Evolutionary conservation across 1,140 invertebrate genomes (phyloP), one percentile per base, ranked within the genome.

Genomic region (Orchesella cincta): DNA sequence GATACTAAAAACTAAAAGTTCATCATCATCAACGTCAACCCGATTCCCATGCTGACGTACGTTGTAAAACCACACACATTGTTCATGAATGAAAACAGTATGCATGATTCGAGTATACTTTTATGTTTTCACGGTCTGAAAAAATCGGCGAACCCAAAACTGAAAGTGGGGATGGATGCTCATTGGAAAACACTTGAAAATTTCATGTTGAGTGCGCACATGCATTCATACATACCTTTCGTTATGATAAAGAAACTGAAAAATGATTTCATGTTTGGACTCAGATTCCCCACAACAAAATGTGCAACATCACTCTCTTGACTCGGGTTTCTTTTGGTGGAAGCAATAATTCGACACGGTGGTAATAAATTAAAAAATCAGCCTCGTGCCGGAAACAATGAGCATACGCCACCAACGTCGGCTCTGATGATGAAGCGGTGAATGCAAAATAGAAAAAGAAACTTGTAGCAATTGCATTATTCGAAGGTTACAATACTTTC

Each of bases 291-390:
- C 76, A 70, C 74, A 79, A 79, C 23, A 51, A 73, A 79, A 75
- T 33, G 70, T 79, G 78, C 78, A 79, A 79, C 64, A 71, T 79
- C 78, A 79, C 74, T 75, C 29, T 28, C 28, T 73, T 51, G 62
- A 67, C 62, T 29, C 33, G 62, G 23, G 8, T 67, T 67, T 67
- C 33, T 3, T 18, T 57, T 29, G 8, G 3, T 57, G 36, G 73
- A 70, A 75, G 64, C 62, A 76, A 79, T 74, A 75, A 79, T 79
- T 79, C 75, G 78, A 39, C 78, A 79, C 78, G 73, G 75, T 74
- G 73, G 74, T 79, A 79, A 79, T 79, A 79, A 79, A 79, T 79
- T 79, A 79, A 77, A 76, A 79, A 79, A 76, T 79, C 67, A 36
- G 75, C 34, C 51, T 52, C 64, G 76, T 74, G 75, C 78, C 78